Evolutionary conservation across 1,140 invertebrate genomes (phyloP).

Genomic region (Anoplolepis gracilipes): DNA sequence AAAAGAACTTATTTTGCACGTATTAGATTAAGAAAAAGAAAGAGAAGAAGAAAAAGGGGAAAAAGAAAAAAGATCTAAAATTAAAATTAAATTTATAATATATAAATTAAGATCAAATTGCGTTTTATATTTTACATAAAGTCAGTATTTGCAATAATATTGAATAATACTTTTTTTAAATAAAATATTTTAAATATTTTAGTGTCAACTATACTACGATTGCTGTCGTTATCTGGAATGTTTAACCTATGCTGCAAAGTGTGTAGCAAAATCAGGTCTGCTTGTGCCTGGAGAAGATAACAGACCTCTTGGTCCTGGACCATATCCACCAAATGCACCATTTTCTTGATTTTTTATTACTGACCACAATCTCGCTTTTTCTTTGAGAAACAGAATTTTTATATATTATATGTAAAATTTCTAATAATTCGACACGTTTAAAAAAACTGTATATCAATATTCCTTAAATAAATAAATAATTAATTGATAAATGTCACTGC

Average conservation of each 20-base stretch:
- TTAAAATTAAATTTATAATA: background rate
- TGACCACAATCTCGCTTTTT: background rate
- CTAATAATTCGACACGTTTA: background rate
- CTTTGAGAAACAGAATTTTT: background rate
- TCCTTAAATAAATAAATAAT: background rate
- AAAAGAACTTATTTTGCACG: background rate
- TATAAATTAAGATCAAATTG: background rate
- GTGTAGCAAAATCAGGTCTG: constrained; percentile 16
- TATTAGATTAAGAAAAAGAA: background rate
- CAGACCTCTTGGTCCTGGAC: constrained; percentile 47
- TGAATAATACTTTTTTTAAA: background rate
- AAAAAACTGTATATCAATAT: too few species aligned
- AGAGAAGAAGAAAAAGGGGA: background rate
- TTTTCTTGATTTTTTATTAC: background rate
- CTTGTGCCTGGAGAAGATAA: constrained; percentile 53
- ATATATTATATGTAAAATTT: background rate
- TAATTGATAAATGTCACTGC: background rate
- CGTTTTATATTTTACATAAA: background rate
- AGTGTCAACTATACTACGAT: constrained; percentile 62
- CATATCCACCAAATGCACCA: background rate
- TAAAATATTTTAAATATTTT: constrained; percentile 32
- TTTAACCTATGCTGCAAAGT: constrained; percentile 56
- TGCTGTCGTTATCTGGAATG: constrained; percentile 65
- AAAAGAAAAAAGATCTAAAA: background rate
- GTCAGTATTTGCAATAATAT: background rate